Percentiles rank a stretch among this genome's conserved stretches.
Conservation (phyloP, 2,797 vertebrate species). For the Pangasius sanitwongsei region DNA sequence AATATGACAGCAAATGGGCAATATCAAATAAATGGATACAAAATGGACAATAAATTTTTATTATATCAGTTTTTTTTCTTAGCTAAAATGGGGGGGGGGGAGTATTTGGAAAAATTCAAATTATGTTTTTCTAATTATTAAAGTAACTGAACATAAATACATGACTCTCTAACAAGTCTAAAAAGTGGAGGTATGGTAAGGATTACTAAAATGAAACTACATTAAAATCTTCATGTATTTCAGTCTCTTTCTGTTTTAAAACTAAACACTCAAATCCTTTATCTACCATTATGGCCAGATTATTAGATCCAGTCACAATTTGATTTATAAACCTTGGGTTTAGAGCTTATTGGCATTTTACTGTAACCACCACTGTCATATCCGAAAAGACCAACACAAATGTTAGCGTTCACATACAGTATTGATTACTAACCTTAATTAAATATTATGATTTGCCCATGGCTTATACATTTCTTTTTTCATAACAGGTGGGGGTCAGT, state of each 20-base stretch:
- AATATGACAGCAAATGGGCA: not conserved
- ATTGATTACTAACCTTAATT: constrained; percentile 41
- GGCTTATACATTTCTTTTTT: constrained; percentile 37
- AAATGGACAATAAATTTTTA: not conserved
- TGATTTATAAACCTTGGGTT: not conserved
- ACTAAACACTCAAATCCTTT: not conserved
- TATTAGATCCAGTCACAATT: not conserved
- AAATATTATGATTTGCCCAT: constrained; percentile 47
- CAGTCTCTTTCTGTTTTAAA: constrained; percentile 1
- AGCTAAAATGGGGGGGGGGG: not conserved
- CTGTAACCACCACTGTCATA: not conserved
- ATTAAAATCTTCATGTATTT: not conserved
- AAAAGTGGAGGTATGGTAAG: not conserved
- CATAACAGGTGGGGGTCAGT: constrained; percentile 47
- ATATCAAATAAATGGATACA: not conserved
- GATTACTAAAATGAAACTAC: constrained; percentile 1
- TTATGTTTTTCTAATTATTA: not conserved
- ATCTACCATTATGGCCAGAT: not conserved
- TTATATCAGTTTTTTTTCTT: not conserved
- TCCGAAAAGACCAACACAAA: constrained; percentile 37
- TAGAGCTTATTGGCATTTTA: not conserved
- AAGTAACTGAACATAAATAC: not conserved
- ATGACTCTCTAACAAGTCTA: not conserved
- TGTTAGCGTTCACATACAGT: constrained; percentile 35
- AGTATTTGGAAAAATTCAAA: not conserved